These are phyloP conservation scores for Coracias cyanogaster DNA, from an alignment of 2,797 vertebrate genomes.

Conservation along the genomic window DNA sequence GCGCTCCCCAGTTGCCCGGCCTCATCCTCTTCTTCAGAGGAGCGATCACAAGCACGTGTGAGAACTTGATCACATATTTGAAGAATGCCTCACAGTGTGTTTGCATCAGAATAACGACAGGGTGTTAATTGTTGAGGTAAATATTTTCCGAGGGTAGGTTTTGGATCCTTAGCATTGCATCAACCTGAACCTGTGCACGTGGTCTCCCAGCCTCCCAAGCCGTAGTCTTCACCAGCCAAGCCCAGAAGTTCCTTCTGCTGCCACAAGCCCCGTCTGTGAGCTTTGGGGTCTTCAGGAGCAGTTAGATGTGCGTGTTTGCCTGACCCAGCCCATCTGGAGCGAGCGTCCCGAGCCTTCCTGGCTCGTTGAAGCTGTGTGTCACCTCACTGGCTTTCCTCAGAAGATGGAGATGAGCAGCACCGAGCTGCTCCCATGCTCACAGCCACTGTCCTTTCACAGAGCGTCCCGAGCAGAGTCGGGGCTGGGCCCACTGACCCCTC, in stretches of 20 bases:
- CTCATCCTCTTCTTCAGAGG: accelerated
- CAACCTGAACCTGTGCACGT: accelerated
- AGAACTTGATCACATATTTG: not conserved
- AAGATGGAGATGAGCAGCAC: not conserved
- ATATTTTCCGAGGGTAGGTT: not conserved
- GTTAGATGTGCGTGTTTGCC: accelerated
- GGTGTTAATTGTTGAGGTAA: not conserved
- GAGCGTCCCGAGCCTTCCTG: not conserved
- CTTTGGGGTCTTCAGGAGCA: not conserved
- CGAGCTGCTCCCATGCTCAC: not conserved
- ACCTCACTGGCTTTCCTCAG: not conserved
- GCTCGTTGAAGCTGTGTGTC: not conserved
- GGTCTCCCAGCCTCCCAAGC: not conserved
- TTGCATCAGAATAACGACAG: not conserved
- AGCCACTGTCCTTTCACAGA: not conserved
- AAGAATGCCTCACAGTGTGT: not conserved
- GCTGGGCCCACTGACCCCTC: not conserved
- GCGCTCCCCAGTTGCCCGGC: not conserved
- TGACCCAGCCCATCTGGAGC: not conserved
- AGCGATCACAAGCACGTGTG: not conserved
- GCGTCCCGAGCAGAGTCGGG: not conserved
- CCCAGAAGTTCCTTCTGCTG: not conserved
- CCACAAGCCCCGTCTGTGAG: accelerated
- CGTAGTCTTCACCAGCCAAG: not conserved
- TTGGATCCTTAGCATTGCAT: not conserved